Evolutionary conservation across 2,113 vertebrate species (phyloP), one percentile per base, ranked within the genome.

Genomic region (Sorex fumeus): DNA sequence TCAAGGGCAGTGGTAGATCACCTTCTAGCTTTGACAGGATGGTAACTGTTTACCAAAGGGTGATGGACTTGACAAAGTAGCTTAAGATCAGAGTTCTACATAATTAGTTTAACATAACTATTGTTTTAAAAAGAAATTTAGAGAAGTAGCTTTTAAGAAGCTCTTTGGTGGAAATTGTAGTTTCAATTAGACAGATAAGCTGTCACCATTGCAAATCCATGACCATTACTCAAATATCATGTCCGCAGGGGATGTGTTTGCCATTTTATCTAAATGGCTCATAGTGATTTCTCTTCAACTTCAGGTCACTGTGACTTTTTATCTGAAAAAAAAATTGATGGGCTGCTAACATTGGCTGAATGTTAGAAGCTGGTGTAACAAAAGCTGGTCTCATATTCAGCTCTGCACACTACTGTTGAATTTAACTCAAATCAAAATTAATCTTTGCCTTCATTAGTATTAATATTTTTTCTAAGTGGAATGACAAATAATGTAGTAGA

Each of bases 241-340:
- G 72, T 86, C 83, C 74, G 60, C 32, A 85, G 28, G 66, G 47
- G 32, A 85, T 32, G 62, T 34, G 25, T n/a, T 70, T 95, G 71
- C 88, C 85, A 86, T 91, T 95, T 93, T 79, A 34, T 93, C 45
- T 92, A 95, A 95, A 70, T 94, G 90, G 71, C 70, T 0, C 79
- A 86, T 45, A 88, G 32, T 72, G 82, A 90, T 53, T 95, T 53
- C 47, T 94, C 85, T 93, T 93, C 30, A 86, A 86, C 62, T 76
- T 12, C 62, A 88, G 95, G 91, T 95, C 91, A 93, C 53, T 70
- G 88, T 93, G 83, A 93, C 93, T 86, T 93, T 92, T 90, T 43
- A 64, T 70, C 60, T 88, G 83, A 88, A 76, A 94, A 95, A 91
- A 40, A 50, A 50, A 50, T 64, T 74, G 76, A 83, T 84, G 79